Percentiles rank a stretch among this genome's conserved stretches.
phyloP scores from a whole-genome alignment of 2,797 vertebrate species.

The Molossus alvarezi region DNA sequence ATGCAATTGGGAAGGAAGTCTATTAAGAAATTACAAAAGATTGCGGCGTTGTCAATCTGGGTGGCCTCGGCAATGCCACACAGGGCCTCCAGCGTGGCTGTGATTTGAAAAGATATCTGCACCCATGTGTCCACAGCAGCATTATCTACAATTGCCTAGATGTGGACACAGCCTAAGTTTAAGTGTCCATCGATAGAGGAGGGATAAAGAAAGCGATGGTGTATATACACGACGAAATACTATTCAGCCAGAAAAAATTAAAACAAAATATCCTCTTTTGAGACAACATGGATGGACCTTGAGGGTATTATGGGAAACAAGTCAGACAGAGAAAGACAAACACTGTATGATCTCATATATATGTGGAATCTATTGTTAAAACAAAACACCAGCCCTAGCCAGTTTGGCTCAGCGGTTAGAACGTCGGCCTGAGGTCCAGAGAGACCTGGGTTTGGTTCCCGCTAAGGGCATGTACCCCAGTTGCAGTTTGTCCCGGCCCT shows the following conservation, averaged over 20 bases:
- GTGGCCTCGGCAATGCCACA: slow-evolving; percentile 99
- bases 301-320: neutral
- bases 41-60: slow-evolving; percentile 98
- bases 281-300: neutral
- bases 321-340: neutral
- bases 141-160: neutral
- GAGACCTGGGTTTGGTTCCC: too few species aligned
- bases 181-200: neutral
- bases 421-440: too few species aligned
- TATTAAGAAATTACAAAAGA: slow-evolving; percentile 99
- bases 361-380: neutral
- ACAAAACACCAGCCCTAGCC: neutral
- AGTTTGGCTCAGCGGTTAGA: too few species aligned
- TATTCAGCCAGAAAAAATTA: neutral
- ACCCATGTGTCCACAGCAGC: neutral
- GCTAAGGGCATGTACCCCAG: too few species aligned
- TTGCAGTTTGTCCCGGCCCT: too few species aligned
- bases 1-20: slow-evolving; percentile 99
- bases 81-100: slow-evolving; percentile 97
- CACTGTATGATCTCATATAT: neutral
- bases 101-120: slow-evolving; percentile 87
- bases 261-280: neutral
- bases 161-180: neutral
- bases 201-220: neutral
- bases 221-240: neutral